Percentiles rank a stretch among this genome's conserved stretches.
phyloP scores from a whole-genome alignment of 1,140 invertebrate genomes.

The Atopsyche davidsoni region DNA sequence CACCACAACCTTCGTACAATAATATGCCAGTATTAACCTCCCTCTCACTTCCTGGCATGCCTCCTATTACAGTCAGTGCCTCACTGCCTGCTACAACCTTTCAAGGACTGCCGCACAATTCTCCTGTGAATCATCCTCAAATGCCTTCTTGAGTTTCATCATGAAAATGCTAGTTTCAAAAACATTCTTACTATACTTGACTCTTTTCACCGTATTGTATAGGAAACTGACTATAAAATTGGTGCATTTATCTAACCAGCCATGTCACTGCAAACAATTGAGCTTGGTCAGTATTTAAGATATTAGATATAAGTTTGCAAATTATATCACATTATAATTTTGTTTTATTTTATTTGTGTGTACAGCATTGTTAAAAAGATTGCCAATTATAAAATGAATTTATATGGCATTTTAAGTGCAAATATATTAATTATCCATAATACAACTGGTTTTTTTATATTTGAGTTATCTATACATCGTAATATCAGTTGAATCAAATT shows the following conservation, averaged over 20 bases:
- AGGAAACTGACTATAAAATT: background rate
- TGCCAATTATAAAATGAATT: background rate
- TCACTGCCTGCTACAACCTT: slow-evolving; percentile 53
- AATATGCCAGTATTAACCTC: slow-evolving; percentile 54
- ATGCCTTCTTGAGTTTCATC: slow-evolving; percentile 27
- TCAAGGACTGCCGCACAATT: slow-evolving; percentile 45
- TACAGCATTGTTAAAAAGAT: slow-evolving; percentile 1
- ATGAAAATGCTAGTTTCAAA: background rate
- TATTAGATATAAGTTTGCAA: background rate
- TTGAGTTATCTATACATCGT: background rate
- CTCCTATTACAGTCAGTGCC: slow-evolving; percentile 73
- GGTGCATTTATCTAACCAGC: slow-evolving; percentile 4
- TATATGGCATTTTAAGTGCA: no score
- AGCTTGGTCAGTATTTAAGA: background rate
- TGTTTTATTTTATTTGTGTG: background rate
- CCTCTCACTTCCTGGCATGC: slow-evolving; percentile 72
- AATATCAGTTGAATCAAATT: no score
- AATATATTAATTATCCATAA: background rate
- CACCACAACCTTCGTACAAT: slow-evolving; percentile 36
- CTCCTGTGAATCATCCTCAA: slow-evolving; percentile 42
- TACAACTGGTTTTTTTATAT: background rate
- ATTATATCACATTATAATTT: background rate
- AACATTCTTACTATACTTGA: slow-evolving; percentile 8
- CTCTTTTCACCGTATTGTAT: background rate
- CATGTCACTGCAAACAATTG: background rate